A percentile compares a stretch with the other conserved stretches of the same genome.
These are phyloP conservation scores for Parus major DNA, from an alignment of 2,113 vertebrate genomes.

Conservation along the genomic window DNA sequence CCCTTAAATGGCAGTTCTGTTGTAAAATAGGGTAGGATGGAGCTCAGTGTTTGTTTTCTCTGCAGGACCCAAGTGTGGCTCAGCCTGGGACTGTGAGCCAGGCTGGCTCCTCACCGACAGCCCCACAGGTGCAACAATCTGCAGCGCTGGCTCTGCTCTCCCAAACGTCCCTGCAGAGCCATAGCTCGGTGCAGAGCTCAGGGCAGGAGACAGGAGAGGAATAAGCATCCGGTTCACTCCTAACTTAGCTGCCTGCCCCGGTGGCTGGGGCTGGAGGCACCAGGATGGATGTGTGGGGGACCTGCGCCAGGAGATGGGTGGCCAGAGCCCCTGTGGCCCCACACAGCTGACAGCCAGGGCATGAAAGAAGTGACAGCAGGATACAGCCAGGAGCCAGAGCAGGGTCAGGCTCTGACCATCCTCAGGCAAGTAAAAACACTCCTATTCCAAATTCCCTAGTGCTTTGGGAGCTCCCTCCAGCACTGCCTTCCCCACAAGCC, in stretches of 20 bases:
- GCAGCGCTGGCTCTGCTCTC: background rate
- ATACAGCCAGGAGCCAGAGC: background rate
- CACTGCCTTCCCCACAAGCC: background rate
- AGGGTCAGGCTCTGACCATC: background rate
- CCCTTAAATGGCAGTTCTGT: slow-evolving; percentile 40
- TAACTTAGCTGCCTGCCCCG: background rate
- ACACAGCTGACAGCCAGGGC: fast-evolving
- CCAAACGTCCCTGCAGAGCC: background rate
- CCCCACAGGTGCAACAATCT: background rate
- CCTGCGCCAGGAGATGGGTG: background rate
- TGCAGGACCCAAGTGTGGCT: background rate
- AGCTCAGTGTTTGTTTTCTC: background rate
- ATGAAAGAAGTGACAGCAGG: background rate
- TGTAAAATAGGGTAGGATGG: background rate
- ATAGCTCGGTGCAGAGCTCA: fast-evolving
- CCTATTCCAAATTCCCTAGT: background rate
- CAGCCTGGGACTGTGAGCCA: background rate
- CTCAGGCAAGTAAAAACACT: background rate
- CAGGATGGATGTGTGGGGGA: background rate
- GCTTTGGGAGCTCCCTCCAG: background rate
- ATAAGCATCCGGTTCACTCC: background rate
- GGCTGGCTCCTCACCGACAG: background rate
- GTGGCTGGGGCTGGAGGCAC: background rate
- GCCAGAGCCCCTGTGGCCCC: background rate
- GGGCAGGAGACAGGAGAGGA: background rate